Base-by-base conservation (phyloP, 2,888 invertebrate genomes). In the Aricia artaxerxes region DNA sequence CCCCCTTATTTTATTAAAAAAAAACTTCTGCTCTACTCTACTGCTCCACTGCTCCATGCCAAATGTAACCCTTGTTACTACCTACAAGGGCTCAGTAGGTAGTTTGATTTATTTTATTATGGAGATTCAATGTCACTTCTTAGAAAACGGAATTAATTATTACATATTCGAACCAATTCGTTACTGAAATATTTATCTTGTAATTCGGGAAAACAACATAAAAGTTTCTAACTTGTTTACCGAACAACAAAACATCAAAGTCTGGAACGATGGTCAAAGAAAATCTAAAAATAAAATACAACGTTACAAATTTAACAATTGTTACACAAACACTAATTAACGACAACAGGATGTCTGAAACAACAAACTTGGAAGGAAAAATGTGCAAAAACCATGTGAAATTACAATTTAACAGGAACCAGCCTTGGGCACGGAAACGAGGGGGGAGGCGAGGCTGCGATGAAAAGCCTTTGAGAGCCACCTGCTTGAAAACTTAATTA, bases 401-500 rank as follows among this genome's bases (percentile, higher is more conserved):
- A 75, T 75, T 53, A 75, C 31, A 75, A 73, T 44, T 44, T 40
- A 73, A 49, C 75, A 31, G 49, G 75, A 69, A 35, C 35, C 24
- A 5, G 75, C 75, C 75, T 75, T 24, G 31, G 44, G 75, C 75
- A 24, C 49, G 49, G 75, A 24, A 75, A 75, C 24, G 49, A 49
- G 75, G 13, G 44, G 49, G 75, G 73, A 3, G 35, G 35, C 35
- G 44, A n/a, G 24, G n/a, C 5, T 3, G 75, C 49, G 76, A 76
- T 76, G 76, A 76, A 76, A 76, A 79, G 81, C 80, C 82, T 84
- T 84, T 84, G 83, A 83, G 80, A 78, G 81, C 13, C 81, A 81
- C 82, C 80, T 83, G 81, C 81, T 77, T 81, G 81, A 77, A 82
- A 84, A 82, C 82, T 84, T 83, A 83, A 85, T 84, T 84, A 85